Evolutionary conservation across 1,140 invertebrate species (phyloP).

Genomic region (Spodoptera litura): DNA sequence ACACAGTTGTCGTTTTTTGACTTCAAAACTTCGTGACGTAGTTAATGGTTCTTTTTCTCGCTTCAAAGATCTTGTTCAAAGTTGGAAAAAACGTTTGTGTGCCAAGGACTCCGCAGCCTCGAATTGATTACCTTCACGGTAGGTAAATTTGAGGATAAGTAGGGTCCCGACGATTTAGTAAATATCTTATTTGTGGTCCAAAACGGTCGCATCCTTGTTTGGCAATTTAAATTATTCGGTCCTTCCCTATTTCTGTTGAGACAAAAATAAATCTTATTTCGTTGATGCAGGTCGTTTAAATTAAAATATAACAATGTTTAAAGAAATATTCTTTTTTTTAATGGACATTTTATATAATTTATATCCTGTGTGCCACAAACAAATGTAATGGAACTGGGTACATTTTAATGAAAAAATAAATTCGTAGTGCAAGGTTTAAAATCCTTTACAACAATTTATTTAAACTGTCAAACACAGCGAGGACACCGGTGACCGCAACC

Average conservation of each 20-base stretch:
- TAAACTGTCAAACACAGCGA: too few relatives aligned
- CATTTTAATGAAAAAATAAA: too few relatives aligned
- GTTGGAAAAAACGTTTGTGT: conserved; percentile 34
- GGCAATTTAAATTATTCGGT: conserved; percentile 11
- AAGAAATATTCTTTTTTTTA: background rate
- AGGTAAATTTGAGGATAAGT: conserved; percentile 44
- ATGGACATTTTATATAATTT: too few relatives aligned
- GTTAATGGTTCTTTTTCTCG: conserved; percentile 7
- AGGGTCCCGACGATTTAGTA: conserved; percentile 43
- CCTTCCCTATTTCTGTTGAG: conserved; percentile 5
- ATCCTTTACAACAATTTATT: too few relatives aligned
- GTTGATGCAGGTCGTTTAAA: background rate
- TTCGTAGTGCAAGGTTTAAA: too few relatives aligned
- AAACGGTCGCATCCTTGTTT: conserved; percentile 27
- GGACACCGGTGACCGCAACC: too few relatives aligned
- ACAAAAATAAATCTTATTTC: background rate
- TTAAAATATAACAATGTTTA: background rate
- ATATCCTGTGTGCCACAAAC: too few relatives aligned
- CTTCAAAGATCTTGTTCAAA: conserved; percentile 23
- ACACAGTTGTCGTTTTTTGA: too few relatives aligned
- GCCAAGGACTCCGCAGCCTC: conserved; percentile 12
- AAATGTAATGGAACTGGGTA: too few relatives aligned
- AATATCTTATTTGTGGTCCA: conserved; percentile 43
- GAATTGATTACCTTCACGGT: conserved; percentile 45
- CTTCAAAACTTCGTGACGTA: background rate